phyloP scores from a whole-genome alignment of 2,888 invertebrate genomes.

The Stenodema calcarata region DNA sequence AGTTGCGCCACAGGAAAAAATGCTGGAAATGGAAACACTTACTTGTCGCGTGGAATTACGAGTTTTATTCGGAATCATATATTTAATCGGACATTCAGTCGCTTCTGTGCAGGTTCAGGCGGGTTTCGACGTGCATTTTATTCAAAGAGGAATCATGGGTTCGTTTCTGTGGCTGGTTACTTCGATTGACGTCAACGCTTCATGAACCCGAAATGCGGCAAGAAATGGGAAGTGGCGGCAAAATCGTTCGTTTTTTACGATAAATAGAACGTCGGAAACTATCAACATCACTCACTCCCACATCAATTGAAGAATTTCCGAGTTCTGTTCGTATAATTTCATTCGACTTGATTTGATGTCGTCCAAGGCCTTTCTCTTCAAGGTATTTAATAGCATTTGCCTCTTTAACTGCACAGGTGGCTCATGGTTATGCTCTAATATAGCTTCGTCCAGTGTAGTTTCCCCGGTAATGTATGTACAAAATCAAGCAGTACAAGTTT shows the following conservation, averaged over 20 bases:
- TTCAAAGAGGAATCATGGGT: not conserved
- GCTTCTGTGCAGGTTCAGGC: too few species aligned
- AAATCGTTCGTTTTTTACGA: not conserved
- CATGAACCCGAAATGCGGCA: not conserved
- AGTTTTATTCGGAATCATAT: too few species aligned
- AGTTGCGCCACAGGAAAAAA: too few species aligned
- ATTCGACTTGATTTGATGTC: not conserved
- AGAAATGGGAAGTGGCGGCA: not conserved
- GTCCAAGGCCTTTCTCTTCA: constrained; percentile 1
- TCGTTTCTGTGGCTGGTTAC: not conserved
- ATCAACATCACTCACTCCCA: not conserved
- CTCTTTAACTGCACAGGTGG: not conserved
- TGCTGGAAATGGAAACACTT: too few species aligned
- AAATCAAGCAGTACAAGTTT: not conserved
- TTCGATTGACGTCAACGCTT: not conserved
- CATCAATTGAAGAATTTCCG: not conserved
- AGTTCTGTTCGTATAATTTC: not conserved
- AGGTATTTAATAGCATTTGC: not conserved
- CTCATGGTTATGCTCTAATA: not conserved
- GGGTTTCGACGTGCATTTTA: too few species aligned
- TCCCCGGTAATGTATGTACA: not conserved
- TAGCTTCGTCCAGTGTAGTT: not conserved
- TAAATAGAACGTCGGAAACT: constrained; percentile 4
- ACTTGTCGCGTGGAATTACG: too few species aligned
- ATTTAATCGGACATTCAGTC: too few species aligned